These are phyloP conservation scores for Coccyzus lansbergi DNA, from an alignment of 2,797 vertebrate genomes.

Conservation along the genomic window DNA sequence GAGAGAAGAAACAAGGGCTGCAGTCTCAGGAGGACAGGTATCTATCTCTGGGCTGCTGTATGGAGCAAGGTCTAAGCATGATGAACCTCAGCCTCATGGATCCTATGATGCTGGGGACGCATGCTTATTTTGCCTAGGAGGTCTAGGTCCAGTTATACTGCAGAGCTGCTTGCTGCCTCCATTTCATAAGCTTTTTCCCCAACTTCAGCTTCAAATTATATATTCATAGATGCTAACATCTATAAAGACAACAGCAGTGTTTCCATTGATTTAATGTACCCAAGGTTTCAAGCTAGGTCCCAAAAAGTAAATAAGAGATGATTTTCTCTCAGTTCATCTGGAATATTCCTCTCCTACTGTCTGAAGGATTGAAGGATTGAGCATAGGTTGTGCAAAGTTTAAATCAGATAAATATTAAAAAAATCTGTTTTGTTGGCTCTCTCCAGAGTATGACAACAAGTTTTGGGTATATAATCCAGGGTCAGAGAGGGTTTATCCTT, in stretches of 20 bases:
- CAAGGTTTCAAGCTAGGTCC: neutral
- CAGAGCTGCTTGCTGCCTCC: neutral
- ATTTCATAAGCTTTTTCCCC: neutral
- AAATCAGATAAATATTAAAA: neutral
- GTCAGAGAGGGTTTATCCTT: neutral
- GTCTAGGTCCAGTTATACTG: neutral
- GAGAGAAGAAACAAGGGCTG: neutral
- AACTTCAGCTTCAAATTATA: neutral
- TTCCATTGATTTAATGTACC: constrained; percentile 15
- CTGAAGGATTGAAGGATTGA: neutral
- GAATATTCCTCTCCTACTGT: neutral
- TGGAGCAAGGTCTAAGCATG: neutral
- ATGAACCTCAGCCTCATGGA: neutral
- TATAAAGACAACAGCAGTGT: neutral
- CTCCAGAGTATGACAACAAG: neutral
- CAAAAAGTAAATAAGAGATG: neutral
- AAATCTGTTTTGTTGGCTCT: neutral
- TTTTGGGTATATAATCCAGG: neutral
- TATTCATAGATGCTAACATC: neutral
- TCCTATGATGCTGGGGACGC: neutral
- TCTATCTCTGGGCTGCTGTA: neutral
- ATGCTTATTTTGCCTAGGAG: neutral
- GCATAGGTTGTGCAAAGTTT: neutral
- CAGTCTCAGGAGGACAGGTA: neutral
- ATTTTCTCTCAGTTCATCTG: neutral